Evolutionary conservation across 1,140 invertebrate species (phyloP).

Genomic region (Triops longicaudatus): DNA sequence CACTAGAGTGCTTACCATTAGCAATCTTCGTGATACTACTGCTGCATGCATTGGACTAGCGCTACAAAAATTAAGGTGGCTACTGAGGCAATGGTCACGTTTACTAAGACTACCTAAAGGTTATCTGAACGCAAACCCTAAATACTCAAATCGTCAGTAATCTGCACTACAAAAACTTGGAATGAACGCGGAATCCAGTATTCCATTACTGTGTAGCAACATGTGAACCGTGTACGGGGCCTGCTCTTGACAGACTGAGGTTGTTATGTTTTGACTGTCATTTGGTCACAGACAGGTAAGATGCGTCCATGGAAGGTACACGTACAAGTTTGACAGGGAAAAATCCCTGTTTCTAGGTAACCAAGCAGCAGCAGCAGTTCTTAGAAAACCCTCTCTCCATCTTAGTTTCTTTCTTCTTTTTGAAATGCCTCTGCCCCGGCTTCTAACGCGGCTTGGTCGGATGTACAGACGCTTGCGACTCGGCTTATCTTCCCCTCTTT

Average conservation of each 20-base stretch:
- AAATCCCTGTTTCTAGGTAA: constrained; percentile 12
- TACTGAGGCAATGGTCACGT: neutral
- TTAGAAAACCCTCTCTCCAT: neutral
- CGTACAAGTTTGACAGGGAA: neutral
- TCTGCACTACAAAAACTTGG: neutral
- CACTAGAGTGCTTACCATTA: neutral
- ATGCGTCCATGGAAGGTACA: neutral
- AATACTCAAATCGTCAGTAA: neutral
- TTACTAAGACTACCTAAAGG: neutral
- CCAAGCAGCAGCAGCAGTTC: neutral
- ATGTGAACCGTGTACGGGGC: neutral
- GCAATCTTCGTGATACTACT: constrained; percentile 11
- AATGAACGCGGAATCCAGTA: neutral
- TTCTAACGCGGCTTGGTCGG: neutral
- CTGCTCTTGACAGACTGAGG: neutral
- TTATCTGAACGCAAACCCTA: neutral
- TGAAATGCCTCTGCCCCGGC: neutral
- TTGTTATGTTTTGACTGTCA: neutral
- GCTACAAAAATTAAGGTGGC: neutral
- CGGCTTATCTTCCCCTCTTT: neutral
- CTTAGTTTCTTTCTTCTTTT: neutral
- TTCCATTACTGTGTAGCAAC: neutral
- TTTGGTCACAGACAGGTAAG: neutral
- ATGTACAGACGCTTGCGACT: neutral
- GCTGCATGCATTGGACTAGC: neutral